Conservation (phyloP, 2,888 invertebrate genomes). For the Eubasilissa splendida region DNA sequence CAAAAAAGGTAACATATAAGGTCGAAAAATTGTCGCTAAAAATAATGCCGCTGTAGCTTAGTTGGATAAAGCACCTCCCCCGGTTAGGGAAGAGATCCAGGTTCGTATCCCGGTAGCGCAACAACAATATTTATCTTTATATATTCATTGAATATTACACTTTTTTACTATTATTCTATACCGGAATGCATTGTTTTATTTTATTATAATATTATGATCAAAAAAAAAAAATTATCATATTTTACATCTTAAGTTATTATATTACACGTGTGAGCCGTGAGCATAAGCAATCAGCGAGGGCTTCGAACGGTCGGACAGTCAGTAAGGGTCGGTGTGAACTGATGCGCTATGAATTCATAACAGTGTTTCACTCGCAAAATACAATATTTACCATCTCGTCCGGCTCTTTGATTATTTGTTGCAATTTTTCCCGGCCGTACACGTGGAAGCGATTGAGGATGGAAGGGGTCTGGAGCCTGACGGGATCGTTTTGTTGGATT, state of each 20-base stretch:
- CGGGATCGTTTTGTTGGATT: neutral
- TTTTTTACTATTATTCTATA: too few species aligned
- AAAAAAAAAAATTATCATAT: too few species aligned
- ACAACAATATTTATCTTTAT: too few species aligned
- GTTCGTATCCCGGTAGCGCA: too few species aligned
- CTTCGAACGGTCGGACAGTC: neutral
- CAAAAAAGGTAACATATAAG: too few species aligned
- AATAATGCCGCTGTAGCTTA: too few species aligned
- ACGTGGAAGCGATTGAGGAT: neutral
- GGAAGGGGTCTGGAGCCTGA: neutral
- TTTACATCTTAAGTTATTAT: neutral
- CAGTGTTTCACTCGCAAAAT: slow-evolving; percentile 15
- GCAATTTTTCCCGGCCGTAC: slow-evolving; percentile 9
- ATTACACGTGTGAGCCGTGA: neutral
- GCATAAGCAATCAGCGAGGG: neutral
- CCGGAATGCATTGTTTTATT: too few species aligned
- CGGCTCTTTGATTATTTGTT: slow-evolving; percentile 37
- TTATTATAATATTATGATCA: too few species aligned
- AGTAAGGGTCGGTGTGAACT: slow-evolving; percentile 28
- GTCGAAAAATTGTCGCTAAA: too few species aligned
- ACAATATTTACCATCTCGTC: neutral
- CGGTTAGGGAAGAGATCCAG: too few species aligned
- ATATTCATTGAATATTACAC: too few species aligned
- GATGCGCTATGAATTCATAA: slow-evolving; percentile 44
- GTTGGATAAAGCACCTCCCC: too few species aligned